Conservation (phyloP, 2,113 vertebrate species). For the Pangasianodon gigas region DNA sequence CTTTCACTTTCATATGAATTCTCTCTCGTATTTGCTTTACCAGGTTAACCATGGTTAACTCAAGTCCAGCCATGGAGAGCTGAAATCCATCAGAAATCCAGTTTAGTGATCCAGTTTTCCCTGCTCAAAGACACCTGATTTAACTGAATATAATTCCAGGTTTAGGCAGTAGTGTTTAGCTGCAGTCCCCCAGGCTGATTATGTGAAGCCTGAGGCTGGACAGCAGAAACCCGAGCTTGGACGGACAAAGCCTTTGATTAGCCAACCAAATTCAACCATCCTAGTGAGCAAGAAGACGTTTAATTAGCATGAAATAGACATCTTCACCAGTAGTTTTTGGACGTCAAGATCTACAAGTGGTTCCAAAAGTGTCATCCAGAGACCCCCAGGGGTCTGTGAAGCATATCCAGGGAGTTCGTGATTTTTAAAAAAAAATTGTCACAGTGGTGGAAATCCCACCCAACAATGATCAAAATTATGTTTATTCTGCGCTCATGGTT, state of each 20-base stretch:
- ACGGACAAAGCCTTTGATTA: not conserved
- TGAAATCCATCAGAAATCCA: not conserved
- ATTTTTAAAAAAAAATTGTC: not conserved
- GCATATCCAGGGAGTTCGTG: not conserved
- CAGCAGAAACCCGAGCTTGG: not conserved
- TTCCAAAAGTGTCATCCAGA: not conserved
- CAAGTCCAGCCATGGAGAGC: not conserved
- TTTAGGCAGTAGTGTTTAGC: not conserved
- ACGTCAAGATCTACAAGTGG: not conserved
- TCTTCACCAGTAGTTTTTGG: not conserved
- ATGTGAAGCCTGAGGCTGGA: not conserved
- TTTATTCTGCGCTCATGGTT: not conserved
- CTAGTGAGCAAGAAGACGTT: not conserved
- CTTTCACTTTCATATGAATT: slow-evolving; percentile 13
- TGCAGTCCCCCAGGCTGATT: not conserved
- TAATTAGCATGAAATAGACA: not conserved
- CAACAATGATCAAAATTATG: not conserved
- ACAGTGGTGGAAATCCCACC: not conserved
- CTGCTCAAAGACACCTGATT: slow-evolving; percentile 22
- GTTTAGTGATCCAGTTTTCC: not conserved
- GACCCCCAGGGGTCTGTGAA: not conserved
- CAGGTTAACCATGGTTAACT: not conserved
- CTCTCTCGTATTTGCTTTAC: not conserved
- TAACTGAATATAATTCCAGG: not conserved
- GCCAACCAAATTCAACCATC: not conserved